Percentiles rank a stretch among this genome's conserved stretches.
Conservation (phyloP, 2,888 invertebrate genomes). For the Icerya purchasi region DNA sequence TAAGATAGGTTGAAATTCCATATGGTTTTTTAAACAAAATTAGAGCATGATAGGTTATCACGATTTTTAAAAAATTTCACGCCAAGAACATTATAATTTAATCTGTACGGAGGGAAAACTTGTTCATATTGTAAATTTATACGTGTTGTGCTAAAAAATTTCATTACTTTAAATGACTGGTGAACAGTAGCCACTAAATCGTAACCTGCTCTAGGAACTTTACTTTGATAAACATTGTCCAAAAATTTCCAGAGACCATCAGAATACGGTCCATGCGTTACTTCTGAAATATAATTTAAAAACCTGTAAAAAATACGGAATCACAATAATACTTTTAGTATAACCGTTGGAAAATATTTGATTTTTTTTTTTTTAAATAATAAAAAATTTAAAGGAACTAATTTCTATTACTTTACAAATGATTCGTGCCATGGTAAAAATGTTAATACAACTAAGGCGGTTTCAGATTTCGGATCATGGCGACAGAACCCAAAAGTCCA, state of each 20-base stretch:
- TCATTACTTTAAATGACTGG: slow-evolving; percentile 26
- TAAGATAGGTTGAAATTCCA: too few relatives aligned
- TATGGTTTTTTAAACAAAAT: too few relatives aligned
- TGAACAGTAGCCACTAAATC: slow-evolving; percentile 38
- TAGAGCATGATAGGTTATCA: too few relatives aligned
- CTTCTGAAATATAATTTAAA: slow-evolving; percentile 58
- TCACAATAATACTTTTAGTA: background rate
- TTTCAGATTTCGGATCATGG: slow-evolving; percentile 72
- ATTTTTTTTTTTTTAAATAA: too few relatives aligned
- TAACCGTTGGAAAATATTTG: too few relatives aligned
- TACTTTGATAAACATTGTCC: slow-evolving; percentile 40
- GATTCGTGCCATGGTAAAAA: slow-evolving; percentile 92
- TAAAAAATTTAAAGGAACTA: background rate
- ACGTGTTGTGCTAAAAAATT: too few relatives aligned
- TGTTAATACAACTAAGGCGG: slow-evolving; percentile 64
- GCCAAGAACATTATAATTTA: too few relatives aligned
- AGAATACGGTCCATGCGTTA: slow-evolving; percentile 37
- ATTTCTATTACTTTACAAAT: slow-evolving; percentile 63
- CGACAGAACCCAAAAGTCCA: slow-evolving; percentile 96
- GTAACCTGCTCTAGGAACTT: slow-evolving; percentile 45
- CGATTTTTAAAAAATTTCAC: too few relatives aligned
- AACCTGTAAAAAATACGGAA: slow-evolving; percentile 31
- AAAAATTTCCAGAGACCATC: slow-evolving; percentile 40
- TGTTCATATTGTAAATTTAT: too few relatives aligned
- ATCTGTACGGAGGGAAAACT: too few relatives aligned